Evolutionary conservation across 1,140 invertebrate genomes (phyloP).

Genomic region (Drosophila bifasciata): DNA sequence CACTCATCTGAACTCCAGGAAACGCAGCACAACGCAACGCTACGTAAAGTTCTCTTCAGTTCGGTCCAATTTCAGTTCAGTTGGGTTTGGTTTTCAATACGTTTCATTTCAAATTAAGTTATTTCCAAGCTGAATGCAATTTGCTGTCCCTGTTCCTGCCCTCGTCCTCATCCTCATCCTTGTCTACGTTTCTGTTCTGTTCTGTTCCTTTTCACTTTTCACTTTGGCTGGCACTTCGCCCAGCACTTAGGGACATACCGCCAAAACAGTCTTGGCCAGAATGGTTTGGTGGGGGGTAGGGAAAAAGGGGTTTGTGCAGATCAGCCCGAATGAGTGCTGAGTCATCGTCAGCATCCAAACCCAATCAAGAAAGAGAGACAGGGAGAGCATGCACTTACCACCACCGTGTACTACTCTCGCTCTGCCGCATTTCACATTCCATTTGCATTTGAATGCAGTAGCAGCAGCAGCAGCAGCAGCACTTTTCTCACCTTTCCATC

Average conservation of each 20-base stretch:
- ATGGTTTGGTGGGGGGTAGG: background rate
- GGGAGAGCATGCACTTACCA: too few species aligned
- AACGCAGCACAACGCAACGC: too few species aligned
- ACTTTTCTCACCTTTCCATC: conserved; percentile 11
- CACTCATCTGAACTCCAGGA: conserved; percentile 37
- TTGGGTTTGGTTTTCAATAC: conserved; percentile 56
- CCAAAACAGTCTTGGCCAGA: conserved; percentile 24
- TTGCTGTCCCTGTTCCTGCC: conserved; percentile 38
- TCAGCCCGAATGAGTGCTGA: conserved; percentile 38
- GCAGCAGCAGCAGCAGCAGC: conserved; percentile 31
- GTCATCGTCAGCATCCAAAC: conserved; percentile 41
- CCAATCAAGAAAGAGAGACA: background rate
- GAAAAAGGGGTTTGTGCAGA: background rate
- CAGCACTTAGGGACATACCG: conserved; percentile 49
- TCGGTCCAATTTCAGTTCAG: conserved; percentile 42
- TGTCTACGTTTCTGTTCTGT: too few species aligned
- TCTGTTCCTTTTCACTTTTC: conserved; percentile 34
- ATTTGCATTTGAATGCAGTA: conserved; percentile 39
- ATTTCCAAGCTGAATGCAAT: conserved; percentile 69
- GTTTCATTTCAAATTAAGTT: conserved; percentile 67
- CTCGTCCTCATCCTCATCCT: too few species aligned
- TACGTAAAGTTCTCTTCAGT: conserved; percentile 4
- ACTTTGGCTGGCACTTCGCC: conserved; percentile 65
- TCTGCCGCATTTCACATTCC: conserved; percentile 25
- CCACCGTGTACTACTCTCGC: conserved; percentile 24